Conservation (phyloP, 2,888 invertebrate genomes). For the Cyrtodaria siliqua region DNA sequence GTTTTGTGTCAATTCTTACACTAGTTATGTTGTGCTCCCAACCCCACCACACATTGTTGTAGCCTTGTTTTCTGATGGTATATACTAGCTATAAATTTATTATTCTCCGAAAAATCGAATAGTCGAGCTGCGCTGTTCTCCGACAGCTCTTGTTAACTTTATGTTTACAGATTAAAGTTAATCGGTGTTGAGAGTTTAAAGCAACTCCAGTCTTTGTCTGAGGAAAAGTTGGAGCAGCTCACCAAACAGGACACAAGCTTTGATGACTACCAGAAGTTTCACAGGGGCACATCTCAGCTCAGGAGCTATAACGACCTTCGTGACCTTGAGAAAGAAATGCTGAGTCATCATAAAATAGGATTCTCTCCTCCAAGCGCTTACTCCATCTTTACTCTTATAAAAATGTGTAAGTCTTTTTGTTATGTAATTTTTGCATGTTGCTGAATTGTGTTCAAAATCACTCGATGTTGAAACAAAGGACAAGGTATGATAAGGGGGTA, state of each 20-base stretch:
- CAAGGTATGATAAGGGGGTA: too few species aligned
- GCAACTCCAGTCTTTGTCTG: conserved; percentile 35
- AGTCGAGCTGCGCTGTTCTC: not conserved
- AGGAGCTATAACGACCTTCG: conserved; percentile 18
- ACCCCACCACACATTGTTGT: too few species aligned
- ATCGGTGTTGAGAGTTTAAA: conserved; percentile 41
- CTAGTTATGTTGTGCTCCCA: too few species aligned
- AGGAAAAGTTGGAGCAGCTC: conserved; percentile 28
- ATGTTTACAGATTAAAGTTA: conserved; percentile 37
- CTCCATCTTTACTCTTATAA: conserved; percentile 32
- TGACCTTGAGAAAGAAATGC: conserved; percentile 45
- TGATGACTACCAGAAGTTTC: conserved; percentile 46
- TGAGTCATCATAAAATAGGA: conserved; percentile 49
- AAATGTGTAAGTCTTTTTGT: conserved; percentile 39
- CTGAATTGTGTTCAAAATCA: too few species aligned
- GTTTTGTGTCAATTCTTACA: too few species aligned
- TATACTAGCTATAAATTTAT: too few species aligned
- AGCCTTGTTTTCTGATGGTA: too few species aligned
- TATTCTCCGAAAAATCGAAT: too few species aligned
- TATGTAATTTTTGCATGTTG: too few species aligned
- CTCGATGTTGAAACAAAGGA: too few species aligned
- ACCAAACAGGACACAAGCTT: conserved; percentile 43
- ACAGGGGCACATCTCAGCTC: conserved; percentile 26
- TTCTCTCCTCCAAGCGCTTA: conserved; percentile 21
- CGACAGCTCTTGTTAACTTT: not conserved